A percentile compares a stretch with the other conserved stretches of the same genome.
phyloP scores from a whole-genome alignment of 2,113 vertebrate species.

The Lethenteron camtschaticum region DNA sequence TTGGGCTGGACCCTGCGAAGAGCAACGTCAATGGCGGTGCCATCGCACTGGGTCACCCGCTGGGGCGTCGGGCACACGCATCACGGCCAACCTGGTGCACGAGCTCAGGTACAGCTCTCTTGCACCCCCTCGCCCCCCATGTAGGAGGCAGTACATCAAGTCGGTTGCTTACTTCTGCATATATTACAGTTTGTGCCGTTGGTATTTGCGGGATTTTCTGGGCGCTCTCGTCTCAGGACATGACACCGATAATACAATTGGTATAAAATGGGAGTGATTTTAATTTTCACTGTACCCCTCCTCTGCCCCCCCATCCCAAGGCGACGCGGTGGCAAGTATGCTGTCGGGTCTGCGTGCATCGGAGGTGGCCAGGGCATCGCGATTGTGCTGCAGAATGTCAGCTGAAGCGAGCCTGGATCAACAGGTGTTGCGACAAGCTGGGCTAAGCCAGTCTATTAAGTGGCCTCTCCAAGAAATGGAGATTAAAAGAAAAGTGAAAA shows the following conservation, averaged over 20 bases:
- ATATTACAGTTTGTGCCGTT: no score
- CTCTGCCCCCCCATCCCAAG: slow-evolving; percentile 17
- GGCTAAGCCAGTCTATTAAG: no score
- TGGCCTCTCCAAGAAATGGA: no score
- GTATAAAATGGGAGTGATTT: background rate
- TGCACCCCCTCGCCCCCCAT: no score
- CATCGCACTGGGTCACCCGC: slow-evolving; percentile 70
- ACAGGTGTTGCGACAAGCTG: no score
- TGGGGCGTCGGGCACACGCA: slow-evolving; percentile 65
- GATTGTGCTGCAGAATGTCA: slow-evolving; percentile 43
- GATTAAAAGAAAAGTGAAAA: no score
- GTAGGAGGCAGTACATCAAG: no score
- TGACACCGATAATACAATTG: no score
- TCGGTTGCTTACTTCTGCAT: no score
- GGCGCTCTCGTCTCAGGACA: no score
- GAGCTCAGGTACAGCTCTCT: slow-evolving; percentile 42
- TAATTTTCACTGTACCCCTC: background rate
- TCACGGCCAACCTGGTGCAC: slow-evolving; percentile 62
- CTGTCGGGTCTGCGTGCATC: slow-evolving; percentile 71
- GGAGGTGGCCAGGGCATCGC: slow-evolving; percentile 88
- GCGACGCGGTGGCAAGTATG: slow-evolving; percentile 59
- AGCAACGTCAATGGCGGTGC: slow-evolving; percentile 68
- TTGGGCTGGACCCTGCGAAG: slow-evolving; percentile 55
- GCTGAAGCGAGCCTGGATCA: slow-evolving; percentile 16
- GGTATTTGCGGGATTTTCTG: no score